Conservation (phyloP, 2,888 invertebrate species). For the Prenolepis imparis region DNA sequence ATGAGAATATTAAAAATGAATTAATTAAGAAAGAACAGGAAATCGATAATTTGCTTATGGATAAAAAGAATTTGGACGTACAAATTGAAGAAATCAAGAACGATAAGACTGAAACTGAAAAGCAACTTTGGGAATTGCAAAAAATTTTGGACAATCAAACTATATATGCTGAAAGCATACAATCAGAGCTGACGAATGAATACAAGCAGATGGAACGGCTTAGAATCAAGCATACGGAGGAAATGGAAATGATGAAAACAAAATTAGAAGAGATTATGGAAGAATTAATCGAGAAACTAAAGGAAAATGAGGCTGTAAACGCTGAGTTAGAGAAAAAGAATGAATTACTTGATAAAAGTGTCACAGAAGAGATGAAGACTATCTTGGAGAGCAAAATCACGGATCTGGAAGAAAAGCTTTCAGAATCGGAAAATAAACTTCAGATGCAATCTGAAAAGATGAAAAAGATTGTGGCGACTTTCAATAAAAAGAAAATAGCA, state of each 20-base stretch:
- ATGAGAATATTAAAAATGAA: conserved; percentile 61
- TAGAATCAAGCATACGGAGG: conserved; percentile 84
- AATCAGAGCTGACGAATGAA: conserved; percentile 82
- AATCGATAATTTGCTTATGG: conserved; percentile 81
- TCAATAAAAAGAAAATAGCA: conserved; percentile 91
- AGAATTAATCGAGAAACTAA: conserved; percentile 85
- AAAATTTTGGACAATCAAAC: conserved; percentile 72
- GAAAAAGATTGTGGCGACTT: conserved; percentile 92
- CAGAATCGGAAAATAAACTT: conserved; percentile 88
- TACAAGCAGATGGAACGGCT: conserved; percentile 87
- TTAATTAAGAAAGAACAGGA: conserved; percentile 86
- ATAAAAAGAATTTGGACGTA: conserved; percentile 81
- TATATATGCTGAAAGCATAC: conserved; percentile 74
- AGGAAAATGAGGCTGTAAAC: conserved; percentile 83
- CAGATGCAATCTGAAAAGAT: conserved; percentile 92
- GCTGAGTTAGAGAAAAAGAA: conserved; percentile 85
- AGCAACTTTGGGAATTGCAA: conserved; percentile 71
- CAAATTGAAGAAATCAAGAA: conserved; percentile 80
- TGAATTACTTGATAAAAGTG: conserved; percentile 79
- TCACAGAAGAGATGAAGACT: conserved; percentile 81
- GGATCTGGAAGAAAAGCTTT: conserved; percentile 85
- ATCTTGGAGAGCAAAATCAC: conserved; percentile 83
- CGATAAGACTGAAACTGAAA: conserved; percentile 69
- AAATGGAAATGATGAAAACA: conserved; percentile 83
- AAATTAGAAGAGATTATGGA: conserved; percentile 86